Base-by-base conservation (phyloP, 1,140 invertebrate species). In the Drosophila tristis region DNA sequence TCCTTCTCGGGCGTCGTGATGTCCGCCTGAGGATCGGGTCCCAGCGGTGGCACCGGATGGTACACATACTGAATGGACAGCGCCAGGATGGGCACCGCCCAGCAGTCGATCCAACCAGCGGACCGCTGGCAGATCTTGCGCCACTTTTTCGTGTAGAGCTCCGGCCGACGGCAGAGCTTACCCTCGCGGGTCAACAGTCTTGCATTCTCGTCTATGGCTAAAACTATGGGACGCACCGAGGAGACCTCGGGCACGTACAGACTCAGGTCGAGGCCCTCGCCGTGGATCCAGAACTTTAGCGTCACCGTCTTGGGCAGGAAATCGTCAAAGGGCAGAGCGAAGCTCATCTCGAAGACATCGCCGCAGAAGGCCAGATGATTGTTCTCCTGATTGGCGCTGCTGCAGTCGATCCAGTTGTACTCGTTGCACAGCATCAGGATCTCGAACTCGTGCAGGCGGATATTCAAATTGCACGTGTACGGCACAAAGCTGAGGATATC, bases 381-480 rank as follows among this genome's bases (percentile, higher is more conserved):
- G 92, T 99, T 99, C 93, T 99, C 98, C 93, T 98, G 97, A 90
- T 97, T 96, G 48, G 97, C 97, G 44, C 97, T 98, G 49, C 97
- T 98, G 80, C 98, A 99, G 92, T 99, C 98, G 76, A 99, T 97
- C 99, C 98, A 99, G 92, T 99, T 99, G 91, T 98, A 98, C 91
- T 99, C 97, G 93, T 99, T 99, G 66, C 97, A 96, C 7, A 98
- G 92, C 47, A 98, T 98, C 0, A 99, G 94, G 2, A 99, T 93
- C 93, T 99, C 98, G 93, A 99, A 99, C 91, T 99, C 97, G 92
- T 99, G 98, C 5, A 99, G 93, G 0, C 97, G 93, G 44, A 99
- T 93, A 74, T 95, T 97, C 75, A 99, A 96, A 91, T 97, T 96
- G 95, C 98, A 99, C 0, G 98, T 99, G 91, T 99, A 99, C 11